Conservation (phyloP, 2,888 invertebrate species). For the Escarpia spicata region DNA sequence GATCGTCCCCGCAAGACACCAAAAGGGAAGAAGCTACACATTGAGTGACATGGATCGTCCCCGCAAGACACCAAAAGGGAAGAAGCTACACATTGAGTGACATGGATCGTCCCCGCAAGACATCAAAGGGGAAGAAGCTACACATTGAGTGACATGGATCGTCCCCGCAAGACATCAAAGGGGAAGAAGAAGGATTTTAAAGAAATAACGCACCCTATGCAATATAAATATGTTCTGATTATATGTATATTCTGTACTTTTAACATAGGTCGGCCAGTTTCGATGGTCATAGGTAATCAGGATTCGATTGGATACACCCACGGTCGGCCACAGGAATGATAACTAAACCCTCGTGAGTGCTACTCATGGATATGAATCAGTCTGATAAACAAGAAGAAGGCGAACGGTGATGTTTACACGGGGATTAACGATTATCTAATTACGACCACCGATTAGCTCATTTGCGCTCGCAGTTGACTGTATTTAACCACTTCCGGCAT, state of each 20-base stretch:
- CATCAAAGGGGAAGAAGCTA: too few species aligned
- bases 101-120: too few species aligned
- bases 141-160: too few species aligned
- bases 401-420: not conserved
- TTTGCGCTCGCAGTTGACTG: not conserved
- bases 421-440: slow-evolving; percentile 16
- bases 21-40: too few species aligned
- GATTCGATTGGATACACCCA: not conserved
- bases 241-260: not conserved
- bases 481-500: not conserved
- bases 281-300: not conserved
- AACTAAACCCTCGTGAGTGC: not conserved
- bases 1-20: too few species aligned
- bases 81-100: too few species aligned
- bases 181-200: not conserved
- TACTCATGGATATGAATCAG: not conserved
- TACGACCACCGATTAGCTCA: slow-evolving; percentile 13
- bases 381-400: slow-evolving; percentile 3
- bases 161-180: too few species aligned
- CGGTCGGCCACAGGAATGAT: not conserved
- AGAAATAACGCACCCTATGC: not conserved
- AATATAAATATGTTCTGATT: not conserved
- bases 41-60: too few species aligned
- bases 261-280: not conserved
- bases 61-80: too few species aligned